Conservation (phyloP, 2,797 vertebrate species). For the Rhinophrynus dorsalis region DNA sequence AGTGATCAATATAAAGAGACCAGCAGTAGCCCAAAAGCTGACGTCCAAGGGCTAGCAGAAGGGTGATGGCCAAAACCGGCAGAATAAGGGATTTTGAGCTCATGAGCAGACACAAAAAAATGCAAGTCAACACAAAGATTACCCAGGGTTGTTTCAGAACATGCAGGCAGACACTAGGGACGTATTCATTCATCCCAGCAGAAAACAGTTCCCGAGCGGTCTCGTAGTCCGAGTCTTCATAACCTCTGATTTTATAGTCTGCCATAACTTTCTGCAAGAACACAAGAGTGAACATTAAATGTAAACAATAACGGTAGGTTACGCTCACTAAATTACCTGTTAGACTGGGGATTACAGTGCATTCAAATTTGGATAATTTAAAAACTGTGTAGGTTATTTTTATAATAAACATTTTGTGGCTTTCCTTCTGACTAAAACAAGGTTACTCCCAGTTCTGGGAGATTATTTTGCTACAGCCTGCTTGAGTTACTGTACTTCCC, state of each 20-base stretch:
- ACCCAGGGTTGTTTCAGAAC: slow-evolving; percentile 53
- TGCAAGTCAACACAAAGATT: slow-evolving; percentile 69
- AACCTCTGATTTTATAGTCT: slow-evolving; percentile 39
- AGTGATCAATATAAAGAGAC: slow-evolving; percentile 67
- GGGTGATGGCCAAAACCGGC: slow-evolving; percentile 68
- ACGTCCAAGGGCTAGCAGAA: slow-evolving; percentile 67
- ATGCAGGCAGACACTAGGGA: slow-evolving; percentile 45
- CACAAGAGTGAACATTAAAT: neutral
- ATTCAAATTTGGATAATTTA: too few species aligned
- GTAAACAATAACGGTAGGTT: too few species aligned
- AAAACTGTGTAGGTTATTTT: too few species aligned
- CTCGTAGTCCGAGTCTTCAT: slow-evolving; percentile 39
- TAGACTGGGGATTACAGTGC: too few species aligned
- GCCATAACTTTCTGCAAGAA: neutral
- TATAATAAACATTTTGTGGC: too few species aligned
- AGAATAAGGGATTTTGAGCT: slow-evolving; percentile 75
- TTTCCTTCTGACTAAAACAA: too few species aligned
- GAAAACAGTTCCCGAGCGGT: slow-evolving; percentile 45
- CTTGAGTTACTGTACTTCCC: too few species aligned
- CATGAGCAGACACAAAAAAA: slow-evolving; percentile 70
- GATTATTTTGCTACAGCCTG: too few species aligned
- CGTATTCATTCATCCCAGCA: slow-evolving; percentile 49
- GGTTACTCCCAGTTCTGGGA: too few species aligned
- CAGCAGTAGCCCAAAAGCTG: slow-evolving; percentile 65
- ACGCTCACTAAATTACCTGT: too few species aligned